These are phyloP conservation scores for Coreius guichenoti DNA, from an alignment of 2,797 vertebrate species.

Conservation along the genomic window DNA sequence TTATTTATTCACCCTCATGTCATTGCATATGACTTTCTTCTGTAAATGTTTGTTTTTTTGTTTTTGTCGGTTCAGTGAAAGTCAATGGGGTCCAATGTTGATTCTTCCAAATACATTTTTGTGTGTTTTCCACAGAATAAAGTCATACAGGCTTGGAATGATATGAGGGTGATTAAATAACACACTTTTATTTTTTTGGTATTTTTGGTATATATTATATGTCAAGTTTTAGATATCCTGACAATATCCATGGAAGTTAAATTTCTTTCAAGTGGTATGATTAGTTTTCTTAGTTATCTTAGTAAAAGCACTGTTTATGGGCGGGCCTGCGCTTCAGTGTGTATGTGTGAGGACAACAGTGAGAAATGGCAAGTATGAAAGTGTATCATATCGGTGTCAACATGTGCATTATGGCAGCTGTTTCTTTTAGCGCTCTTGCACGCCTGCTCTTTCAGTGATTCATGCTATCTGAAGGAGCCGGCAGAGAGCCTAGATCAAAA, in stretches of 20 bases:
- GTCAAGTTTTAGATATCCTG: conserved; percentile 24
- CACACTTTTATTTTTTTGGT: background rate
- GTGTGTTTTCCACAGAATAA: background rate
- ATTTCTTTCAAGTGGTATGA: conserved; percentile 12
- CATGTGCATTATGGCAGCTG: conserved; percentile 76
- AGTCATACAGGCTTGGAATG: background rate
- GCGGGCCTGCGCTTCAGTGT: conserved; percentile 31
- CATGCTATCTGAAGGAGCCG: conserved; percentile 85
- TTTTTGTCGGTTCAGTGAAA: background rate
- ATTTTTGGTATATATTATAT: background rate
- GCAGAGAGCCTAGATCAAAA: conserved; percentile 86
- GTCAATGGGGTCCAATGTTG: background rate
- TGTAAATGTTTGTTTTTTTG: background rate
- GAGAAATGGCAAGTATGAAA: conserved; percentile 72
- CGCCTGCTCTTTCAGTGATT: conserved; percentile 76
- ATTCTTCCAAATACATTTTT: background rate
- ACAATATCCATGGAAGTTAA: conserved; percentile 29
- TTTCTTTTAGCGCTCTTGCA: conserved; percentile 76
- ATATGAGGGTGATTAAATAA: background rate
- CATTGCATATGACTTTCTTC: background rate
- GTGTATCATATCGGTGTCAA: conserved; percentile 79
- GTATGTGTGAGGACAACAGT: conserved; percentile 64
- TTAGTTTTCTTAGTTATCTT: background rate
- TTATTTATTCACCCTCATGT: background rate
- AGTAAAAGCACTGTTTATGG: conserved; percentile 30